phyloP scores from a whole-genome alignment of 1,140 invertebrate species.

The Habropoda laboriosa region DNA sequence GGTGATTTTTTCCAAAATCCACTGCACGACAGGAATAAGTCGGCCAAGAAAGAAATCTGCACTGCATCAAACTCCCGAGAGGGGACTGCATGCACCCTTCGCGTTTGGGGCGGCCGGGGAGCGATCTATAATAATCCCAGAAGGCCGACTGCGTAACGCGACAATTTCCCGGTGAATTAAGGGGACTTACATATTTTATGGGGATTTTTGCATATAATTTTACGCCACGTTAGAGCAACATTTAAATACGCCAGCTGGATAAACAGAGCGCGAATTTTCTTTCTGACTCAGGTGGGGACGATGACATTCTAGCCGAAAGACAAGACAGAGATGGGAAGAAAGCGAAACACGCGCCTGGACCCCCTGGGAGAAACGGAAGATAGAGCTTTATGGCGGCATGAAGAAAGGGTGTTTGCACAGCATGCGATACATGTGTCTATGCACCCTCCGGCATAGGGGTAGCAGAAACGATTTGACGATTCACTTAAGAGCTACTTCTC shows the following conservation, averaged over 20 bases:
- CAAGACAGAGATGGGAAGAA: constrained; percentile 42
- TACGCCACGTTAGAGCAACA: constrained; percentile 80
- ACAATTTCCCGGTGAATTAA: constrained; percentile 81
- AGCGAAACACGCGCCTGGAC: constrained; percentile 43
- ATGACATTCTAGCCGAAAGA: constrained; percentile 12
- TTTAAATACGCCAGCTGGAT: constrained; percentile 82
- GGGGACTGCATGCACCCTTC: neutral
- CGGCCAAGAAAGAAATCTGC: constrained; percentile 14
- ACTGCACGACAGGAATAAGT: neutral
- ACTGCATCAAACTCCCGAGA: neutral
- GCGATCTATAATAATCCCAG: constrained; percentile 73
- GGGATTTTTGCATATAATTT: constrained; percentile 82
- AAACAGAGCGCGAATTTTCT: constrained; percentile 72
- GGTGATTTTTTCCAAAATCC: neutral
- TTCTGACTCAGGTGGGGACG: constrained; percentile 49
- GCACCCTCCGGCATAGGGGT: constrained; percentile 59
- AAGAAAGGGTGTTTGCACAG: constrained; percentile 75
- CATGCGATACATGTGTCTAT: constrained; percentile 80
- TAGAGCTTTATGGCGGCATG: constrained; percentile 51
- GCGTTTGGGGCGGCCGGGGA: neutral
- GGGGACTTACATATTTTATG: constrained; percentile 80
- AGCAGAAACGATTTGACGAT: constrained; percentile 76
- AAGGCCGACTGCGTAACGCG: constrained; percentile 73
- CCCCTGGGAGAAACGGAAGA: constrained; percentile 56
- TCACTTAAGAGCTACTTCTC: constrained; percentile 77